These are phyloP conservation scores for Osmerus mordax DNA, from an alignment of 2,113 vertebrate genomes.

Conservation along the genomic window DNA sequence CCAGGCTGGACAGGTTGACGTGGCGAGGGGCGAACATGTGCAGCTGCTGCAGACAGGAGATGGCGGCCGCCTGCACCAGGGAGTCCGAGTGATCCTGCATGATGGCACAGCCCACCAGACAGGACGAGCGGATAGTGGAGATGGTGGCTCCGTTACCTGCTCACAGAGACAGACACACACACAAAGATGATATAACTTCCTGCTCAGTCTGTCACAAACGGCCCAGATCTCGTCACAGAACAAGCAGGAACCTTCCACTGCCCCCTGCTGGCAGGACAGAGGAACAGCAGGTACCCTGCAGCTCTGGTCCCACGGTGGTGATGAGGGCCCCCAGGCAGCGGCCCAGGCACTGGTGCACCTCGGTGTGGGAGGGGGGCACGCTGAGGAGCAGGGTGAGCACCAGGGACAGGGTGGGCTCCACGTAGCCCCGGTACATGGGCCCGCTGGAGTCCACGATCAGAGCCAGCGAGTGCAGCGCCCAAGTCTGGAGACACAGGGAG, in stretches of 20 bases:
- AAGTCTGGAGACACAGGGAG: constrained; percentile 75
- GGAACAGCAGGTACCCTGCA: constrained; percentile 78
- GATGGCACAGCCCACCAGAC: constrained; percentile 97
- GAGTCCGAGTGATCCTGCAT: constrained; percentile 98
- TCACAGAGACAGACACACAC: no score
- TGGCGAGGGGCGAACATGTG: constrained; percentile 98
- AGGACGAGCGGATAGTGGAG: constrained; percentile 97
- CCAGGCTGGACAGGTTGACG: constrained; percentile 95
- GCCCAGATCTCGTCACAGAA: not conserved
- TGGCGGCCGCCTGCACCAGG: constrained; percentile 94
- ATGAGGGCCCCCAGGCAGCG: constrained; percentile 96
- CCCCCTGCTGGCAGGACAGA: constrained; percentile 44
- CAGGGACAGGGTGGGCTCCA: constrained; percentile 93
- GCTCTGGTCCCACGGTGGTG: constrained; percentile 95
- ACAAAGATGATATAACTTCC: no score
- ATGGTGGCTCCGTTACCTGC: constrained; percentile 90
- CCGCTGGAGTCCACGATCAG: constrained; percentile 98
- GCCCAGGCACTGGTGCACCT: constrained; percentile 97
- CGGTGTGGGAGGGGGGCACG: constrained; percentile 93
- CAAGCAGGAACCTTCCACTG: constrained; percentile 17
- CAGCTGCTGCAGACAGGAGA: constrained; percentile 97
- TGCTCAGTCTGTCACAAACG: not conserved
- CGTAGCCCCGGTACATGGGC: constrained; percentile 97
- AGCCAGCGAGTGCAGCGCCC: constrained; percentile 96
- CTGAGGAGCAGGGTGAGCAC: constrained; percentile 94